Conservation (phyloP, 2,113 vertebrate genomes). For the Ailuropoda melanoleuca region DNA sequence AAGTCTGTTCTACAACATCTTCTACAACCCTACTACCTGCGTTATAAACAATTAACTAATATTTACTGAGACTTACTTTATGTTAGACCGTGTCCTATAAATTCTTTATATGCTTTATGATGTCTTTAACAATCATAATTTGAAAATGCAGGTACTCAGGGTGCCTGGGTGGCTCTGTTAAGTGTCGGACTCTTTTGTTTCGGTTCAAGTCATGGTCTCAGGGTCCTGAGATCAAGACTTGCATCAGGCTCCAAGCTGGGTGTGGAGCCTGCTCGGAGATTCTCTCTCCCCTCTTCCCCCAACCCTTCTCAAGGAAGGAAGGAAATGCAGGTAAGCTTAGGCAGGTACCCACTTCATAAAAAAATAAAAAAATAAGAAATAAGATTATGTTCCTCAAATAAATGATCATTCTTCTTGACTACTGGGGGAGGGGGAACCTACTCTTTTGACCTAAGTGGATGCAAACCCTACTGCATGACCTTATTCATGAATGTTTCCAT, state of each 20-base stretch:
- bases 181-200: too few relatives aligned
- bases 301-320: too few relatives aligned
- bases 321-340: neutral
- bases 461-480: neutral
- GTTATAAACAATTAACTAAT: neutral
- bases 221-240: too few relatives aligned
- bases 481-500: neutral
- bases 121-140: neutral
- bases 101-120: neutral
- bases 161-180: too few relatives aligned
- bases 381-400: neutral
- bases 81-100: neutral
- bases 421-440: neutral
- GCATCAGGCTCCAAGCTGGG: too few relatives aligned
- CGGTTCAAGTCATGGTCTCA: too few relatives aligned
- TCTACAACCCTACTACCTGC: neutral
- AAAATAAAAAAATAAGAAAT: neutral
- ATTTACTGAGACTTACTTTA: neutral
- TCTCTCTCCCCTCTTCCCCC: too few relatives aligned
- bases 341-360: neutral
- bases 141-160: neutral
- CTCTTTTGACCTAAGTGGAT: neutral
- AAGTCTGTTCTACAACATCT: neutral
- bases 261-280: too few relatives aligned
- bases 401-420: neutral